A percentile compares a stretch with the other conserved stretches of the same genome.
Conservation (phyloP, 2,113 vertebrate species). For the Myiopsitta monachus region DNA sequence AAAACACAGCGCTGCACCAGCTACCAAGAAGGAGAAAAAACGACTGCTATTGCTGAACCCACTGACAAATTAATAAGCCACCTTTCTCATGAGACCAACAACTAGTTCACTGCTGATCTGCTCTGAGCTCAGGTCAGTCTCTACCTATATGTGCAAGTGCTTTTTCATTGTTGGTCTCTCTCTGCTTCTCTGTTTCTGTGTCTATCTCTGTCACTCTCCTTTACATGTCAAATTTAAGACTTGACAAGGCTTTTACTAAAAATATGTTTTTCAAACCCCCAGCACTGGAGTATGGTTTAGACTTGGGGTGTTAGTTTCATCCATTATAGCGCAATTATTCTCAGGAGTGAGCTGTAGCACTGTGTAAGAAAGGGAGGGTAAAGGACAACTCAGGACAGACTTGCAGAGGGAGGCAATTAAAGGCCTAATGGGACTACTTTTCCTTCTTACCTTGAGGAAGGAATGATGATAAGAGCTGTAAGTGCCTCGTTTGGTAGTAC, state of each 20-base stretch:
- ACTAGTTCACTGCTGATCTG: neutral
- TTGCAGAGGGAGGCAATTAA: neutral
- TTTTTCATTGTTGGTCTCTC: neutral
- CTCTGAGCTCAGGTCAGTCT: neutral
- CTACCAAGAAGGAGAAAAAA: too few relatives aligned
- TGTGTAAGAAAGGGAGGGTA: neutral
- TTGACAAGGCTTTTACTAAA: neutral
- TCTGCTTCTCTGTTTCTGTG: neutral
- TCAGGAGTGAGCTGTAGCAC: neutral
- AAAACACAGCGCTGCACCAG: too few relatives aligned
- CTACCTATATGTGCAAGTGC: neutral
- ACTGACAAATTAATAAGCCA: neutral
- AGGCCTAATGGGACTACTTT: neutral
- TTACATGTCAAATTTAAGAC: neutral
- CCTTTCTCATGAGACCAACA: neutral
- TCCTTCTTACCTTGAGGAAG: neutral
- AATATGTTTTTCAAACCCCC: neutral
- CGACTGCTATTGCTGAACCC: too few relatives aligned
- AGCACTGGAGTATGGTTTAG: neutral
- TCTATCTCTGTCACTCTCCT: neutral
- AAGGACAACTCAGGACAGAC: neutral
- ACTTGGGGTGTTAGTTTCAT: neutral
- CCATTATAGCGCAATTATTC: neutral
- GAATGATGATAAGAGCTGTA: neutral
- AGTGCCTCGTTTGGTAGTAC: neutral